Conservation (phyloP, 92 coral and sea anemone genomes). For the Actinostola sp. region DNA sequence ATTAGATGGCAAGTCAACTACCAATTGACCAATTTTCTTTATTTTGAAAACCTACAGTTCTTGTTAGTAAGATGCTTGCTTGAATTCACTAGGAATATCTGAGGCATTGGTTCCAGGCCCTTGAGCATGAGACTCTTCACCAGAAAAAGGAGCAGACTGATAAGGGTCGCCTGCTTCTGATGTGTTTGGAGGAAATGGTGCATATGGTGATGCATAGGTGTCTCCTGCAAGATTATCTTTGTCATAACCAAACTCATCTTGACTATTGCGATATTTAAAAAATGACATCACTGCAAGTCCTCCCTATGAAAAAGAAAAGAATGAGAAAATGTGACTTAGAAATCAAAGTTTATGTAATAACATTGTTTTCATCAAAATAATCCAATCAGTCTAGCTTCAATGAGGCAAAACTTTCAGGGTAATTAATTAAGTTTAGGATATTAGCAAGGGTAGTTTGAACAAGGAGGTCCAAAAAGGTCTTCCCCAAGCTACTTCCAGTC, state of each 20-base stretch:
- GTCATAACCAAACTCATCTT: slow-evolving; percentile 76
- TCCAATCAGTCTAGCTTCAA: no score
- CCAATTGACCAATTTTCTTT: no score
- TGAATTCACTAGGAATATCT: slow-evolving; percentile 47
- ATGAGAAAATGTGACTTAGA: background rate
- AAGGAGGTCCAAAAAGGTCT: no score
- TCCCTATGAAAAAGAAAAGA: slow-evolving; percentile 41
- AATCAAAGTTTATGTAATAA: no score
- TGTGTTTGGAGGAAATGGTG: slow-evolving; percentile 79
- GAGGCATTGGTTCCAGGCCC: slow-evolving; percentile 16
- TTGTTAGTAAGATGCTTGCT: slow-evolving; percentile 29
- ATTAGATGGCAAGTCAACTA: no score
- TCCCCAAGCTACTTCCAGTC: no score
- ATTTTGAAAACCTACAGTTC: background rate
- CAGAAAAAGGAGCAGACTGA: slow-evolving; percentile 90
- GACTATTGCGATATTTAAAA: slow-evolving; percentile 68
- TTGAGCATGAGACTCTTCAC: slow-evolving; percentile 49
- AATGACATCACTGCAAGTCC: slow-evolving; percentile 73
- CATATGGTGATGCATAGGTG: slow-evolving; percentile 86
- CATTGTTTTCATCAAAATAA: no score
- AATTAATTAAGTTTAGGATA: no score
- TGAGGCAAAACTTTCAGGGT: no score
- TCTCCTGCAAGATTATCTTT: slow-evolving; percentile 80
- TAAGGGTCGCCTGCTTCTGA: slow-evolving; percentile 83
- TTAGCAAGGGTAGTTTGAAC: no score